Conservation (phyloP, 2,113 vertebrate genomes). For the Cottus gobio region DNA sequence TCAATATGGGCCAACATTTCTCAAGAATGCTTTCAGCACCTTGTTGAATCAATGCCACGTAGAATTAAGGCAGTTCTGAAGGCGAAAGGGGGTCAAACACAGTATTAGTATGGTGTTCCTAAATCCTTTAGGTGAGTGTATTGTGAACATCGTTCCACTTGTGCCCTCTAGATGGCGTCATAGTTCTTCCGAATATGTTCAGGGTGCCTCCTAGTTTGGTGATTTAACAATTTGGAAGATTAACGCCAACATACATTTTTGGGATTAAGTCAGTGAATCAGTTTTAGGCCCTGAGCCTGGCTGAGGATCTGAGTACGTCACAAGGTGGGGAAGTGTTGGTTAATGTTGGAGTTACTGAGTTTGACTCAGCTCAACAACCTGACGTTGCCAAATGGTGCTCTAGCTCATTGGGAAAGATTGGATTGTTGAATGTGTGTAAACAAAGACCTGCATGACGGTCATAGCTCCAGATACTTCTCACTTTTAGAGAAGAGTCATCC, state of each 20-base stretch:
- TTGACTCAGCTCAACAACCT: constrained; percentile 47
- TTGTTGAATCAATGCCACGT: too few relatives aligned
- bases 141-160: neutral
- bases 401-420: constrained; percentile 40
- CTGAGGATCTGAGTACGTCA: constrained; percentile 22
- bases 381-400: constrained; percentile 31
- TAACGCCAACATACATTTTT: neutral
- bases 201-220: neutral
- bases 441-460: neutral
- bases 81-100: too few relatives aligned
- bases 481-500: accelerated
- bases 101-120: too few relatives aligned
- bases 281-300: constrained; percentile 7
- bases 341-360: constrained; percentile 59
- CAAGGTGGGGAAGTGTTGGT: constrained; percentile 35
- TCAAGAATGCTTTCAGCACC: too few relatives aligned
- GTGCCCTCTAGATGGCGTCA: constrained; percentile 56
- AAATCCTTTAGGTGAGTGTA: too few relatives aligned
- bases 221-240: neutral
- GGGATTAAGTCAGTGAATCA: neutral
- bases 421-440: constrained; percentile 16
- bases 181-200: neutral
- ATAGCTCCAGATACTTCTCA: neutral
- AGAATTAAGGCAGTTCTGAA: too few relatives aligned
- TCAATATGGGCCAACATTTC: too few relatives aligned